Conservation (phyloP, 2,113 vertebrate species). For the Rhea pennata region DNA sequence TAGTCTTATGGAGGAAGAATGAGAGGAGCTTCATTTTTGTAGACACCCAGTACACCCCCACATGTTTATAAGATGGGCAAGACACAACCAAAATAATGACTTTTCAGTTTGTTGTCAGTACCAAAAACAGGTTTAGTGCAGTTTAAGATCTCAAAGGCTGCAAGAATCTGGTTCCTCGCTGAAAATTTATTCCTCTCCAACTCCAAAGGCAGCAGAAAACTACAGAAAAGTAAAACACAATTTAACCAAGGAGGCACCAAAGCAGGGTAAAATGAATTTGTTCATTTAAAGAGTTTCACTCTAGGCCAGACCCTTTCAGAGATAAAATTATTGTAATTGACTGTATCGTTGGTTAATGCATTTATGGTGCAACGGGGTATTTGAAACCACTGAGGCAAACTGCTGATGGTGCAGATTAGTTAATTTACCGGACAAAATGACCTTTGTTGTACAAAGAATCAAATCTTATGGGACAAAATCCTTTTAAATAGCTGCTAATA, state of each 20-base stretch:
- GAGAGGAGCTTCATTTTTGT: not conserved
- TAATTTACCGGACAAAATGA: not conserved
- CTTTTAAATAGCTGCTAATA: slow-evolving; percentile 14
- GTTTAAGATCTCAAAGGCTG: not conserved
- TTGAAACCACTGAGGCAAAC: slow-evolving; percentile 4
- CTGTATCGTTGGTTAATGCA: not conserved
- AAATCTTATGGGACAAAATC: not conserved
- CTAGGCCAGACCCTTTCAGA: not conserved
- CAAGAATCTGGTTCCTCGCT: not conserved
- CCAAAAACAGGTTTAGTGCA: not conserved
- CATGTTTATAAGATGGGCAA: slow-evolving; percentile 2
- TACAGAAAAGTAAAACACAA: not conserved
- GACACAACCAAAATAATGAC: not conserved
- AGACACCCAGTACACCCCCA: not conserved
- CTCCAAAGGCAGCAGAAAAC: not conserved
- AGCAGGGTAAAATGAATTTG: not conserved
- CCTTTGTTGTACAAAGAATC: not conserved
- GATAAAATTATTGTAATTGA: not conserved
- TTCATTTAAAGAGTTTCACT: not conserved
- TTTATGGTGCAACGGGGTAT: not conserved
- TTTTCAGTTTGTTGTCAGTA: not conserved
- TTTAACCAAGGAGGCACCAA: not conserved
- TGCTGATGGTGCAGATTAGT: not conserved
- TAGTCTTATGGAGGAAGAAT: not conserved
- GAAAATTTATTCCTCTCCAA: not conserved